Evolutionary conservation across 2,113 vertebrate species (phyloP).

Genomic region (Sylvilagus bachmani): DNA sequence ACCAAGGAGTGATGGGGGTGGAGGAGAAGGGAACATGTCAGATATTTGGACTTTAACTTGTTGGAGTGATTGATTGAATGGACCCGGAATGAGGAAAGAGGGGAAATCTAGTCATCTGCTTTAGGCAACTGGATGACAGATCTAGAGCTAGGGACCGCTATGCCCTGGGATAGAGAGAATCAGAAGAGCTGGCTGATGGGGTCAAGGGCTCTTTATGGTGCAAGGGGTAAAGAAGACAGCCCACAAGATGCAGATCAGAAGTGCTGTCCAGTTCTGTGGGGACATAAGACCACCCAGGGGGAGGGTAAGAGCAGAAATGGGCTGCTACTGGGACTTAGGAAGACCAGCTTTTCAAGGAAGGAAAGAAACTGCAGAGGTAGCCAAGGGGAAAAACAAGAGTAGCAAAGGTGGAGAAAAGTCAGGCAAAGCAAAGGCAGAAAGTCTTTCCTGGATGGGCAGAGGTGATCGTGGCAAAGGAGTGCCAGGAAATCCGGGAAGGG

Average conservation of each 20-base stretch:
- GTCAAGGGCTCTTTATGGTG: neutral
- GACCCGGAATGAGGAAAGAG: neutral
- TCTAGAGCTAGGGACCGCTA: rapidly evolving
- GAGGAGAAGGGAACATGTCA: neutral
- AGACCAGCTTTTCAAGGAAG: neutral
- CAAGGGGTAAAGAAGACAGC: neutral
- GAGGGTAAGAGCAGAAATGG: neutral
- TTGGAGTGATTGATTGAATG: neutral
- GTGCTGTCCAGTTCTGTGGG: neutral
- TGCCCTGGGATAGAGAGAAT: neutral
- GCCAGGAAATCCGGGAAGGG: neutral
- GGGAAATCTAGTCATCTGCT: neutral
- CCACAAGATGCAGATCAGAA: neutral
- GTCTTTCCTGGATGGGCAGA: neutral
- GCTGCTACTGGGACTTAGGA: neutral
- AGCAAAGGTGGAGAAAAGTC: neutral
- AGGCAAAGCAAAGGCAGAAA: neutral
- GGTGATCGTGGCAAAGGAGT: too few species aligned
- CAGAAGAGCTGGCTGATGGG: neutral
- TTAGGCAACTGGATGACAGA: too few species aligned
- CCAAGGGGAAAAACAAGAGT: too few species aligned
- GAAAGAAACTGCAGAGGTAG: neutral
- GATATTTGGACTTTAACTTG: neutral
- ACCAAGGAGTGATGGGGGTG: neutral
- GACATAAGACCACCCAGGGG: neutral